Evolutionary conservation across 2,797 vertebrate genomes (phyloP), one percentile per base, ranked within the genome.

Genomic region (Poecilia gillii): DNA sequence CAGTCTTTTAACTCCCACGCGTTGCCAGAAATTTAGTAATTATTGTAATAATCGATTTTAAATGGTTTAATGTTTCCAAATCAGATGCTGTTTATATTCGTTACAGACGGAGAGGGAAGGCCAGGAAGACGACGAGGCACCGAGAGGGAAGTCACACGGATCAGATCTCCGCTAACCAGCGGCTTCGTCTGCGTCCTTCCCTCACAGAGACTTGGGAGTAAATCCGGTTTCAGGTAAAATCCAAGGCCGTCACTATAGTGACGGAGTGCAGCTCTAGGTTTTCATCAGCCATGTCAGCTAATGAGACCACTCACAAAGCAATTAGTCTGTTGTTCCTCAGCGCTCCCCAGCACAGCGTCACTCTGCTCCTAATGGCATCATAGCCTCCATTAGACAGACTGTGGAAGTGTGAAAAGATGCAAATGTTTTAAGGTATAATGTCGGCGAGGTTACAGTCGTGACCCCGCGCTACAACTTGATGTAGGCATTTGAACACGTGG

Each of bases 301-400:
- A 91, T 89, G 78, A 85, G 85, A 28, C 53, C 80, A 70, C 28
- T 72, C 43, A 55, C 49, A 59, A 62, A 78, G 66, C 45, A 72
- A 76, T 73, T 71, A 51, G 68, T 64, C 73, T 78, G 53, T 85
- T 87, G 78, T 75, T 74, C 76, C 77, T 71, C 57, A 75, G 46
- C 64, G 73, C 33, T 75, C 45, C 14, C 59, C 76, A 59, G 77
- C 71, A 76, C 39, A 41, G 68, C 28, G 46, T 77, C 73, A 78
- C 20, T 51, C 55, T 6, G 23, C 72, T 66, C 81, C 81, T 90
- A 91, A 91, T 81, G 72, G 73, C 82, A 83, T 89, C 4, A 7
- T 49, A 55, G 33, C 66, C 68, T 43, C 82, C 66, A 88, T 88
- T 79, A 80, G 80, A 84, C 75, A 84, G 83, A 79, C 71, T 59